phyloP scores from a whole-genome alignment of 2,888 invertebrate species.

The Synanthedon andrenaeformis region DNA sequence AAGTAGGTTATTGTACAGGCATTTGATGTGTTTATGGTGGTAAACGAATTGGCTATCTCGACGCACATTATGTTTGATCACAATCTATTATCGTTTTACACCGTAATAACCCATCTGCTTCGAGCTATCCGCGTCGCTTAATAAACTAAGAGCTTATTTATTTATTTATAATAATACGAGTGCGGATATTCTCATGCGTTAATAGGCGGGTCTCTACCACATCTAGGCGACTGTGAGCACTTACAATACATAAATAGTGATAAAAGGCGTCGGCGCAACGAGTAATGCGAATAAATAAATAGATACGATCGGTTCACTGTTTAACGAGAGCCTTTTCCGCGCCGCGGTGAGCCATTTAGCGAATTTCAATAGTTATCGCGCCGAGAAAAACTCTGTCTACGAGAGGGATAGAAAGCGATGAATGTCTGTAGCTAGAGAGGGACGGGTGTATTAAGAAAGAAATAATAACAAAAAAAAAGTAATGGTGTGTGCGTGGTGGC shows the following conservation, averaged over 20 bases:
- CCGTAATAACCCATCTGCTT: slow-evolving; percentile 14
- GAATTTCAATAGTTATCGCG: slow-evolving; percentile 70
- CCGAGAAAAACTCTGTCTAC: slow-evolving; percentile 59
- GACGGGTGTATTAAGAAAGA: slow-evolving; percentile 62
- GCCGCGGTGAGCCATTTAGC: slow-evolving; percentile 68
- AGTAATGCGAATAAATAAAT: slow-evolving; percentile 59
- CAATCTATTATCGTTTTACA: slow-evolving; percentile 17
- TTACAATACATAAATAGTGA: slow-evolving; percentile 54
- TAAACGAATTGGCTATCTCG: slow-evolving; percentile 7
- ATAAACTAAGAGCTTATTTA: slow-evolving; percentile 31
- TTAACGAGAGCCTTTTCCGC: slow-evolving; percentile 69
- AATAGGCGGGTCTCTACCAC: slow-evolving; percentile 27
- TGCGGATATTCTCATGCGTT: slow-evolving; percentile 31
- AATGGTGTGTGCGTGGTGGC: slow-evolving; percentile 64
- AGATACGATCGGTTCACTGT: slow-evolving; percentile 64
- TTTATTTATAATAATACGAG: slow-evolving; percentile 35
- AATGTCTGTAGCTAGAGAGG: slow-evolving; percentile 40
- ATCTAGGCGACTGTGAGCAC: slow-evolving; percentile 18
- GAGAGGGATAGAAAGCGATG: slow-evolving; percentile 42
- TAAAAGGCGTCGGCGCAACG: slow-evolving; percentile 42
- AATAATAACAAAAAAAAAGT: slow-evolving; percentile 70
- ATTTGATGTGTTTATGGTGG: slow-evolving; percentile 7
- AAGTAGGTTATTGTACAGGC: background rate
- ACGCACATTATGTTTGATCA: slow-evolving; percentile 10
- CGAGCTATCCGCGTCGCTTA: slow-evolving; percentile 25